These are phyloP conservation scores for Ptychodera flava DNA, from an alignment of 35 echinoderm and acorn worm genomes.

Conservation along the genomic window DNA sequence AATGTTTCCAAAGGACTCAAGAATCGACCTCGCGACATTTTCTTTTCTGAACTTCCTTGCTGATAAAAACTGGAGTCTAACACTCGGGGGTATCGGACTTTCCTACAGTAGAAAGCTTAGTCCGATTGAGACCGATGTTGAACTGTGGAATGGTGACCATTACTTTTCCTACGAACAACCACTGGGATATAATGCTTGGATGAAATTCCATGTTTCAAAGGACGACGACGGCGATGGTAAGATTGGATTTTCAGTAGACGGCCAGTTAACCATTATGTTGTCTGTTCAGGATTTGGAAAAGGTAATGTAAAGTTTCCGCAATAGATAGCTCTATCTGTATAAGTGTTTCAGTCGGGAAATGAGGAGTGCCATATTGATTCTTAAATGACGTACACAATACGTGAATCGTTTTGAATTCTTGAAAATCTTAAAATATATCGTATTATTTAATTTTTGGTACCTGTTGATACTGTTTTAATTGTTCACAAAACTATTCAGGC, in stretches of 20 bases:
- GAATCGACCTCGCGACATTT: not conserved
- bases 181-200: not conserved
- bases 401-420: too few species aligned
- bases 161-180: not conserved
- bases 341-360: too few species aligned
- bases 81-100: not conserved
- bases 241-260: not conserved
- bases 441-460: too few species aligned
- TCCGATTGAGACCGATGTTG: not conserved
- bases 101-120: not conserved
- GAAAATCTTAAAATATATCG: too few species aligned
- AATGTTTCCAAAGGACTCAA: not conserved
- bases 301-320: too few species aligned
- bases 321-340: too few species aligned
- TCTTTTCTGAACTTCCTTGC: not conserved
- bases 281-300: not conserved
- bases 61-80: not conserved
- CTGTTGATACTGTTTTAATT: too few species aligned
- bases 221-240: not conserved
- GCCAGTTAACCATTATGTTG: not conserved
- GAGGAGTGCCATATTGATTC: too few species aligned
- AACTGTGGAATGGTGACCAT: not conserved
- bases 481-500: too few species aligned
- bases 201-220: not conserved
- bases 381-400: too few species aligned